Evolutionary conservation across 2,113 vertebrate genomes (phyloP), one percentile per base, ranked within the genome.

Genomic region (Beaufortia kweichowensis): DNA sequence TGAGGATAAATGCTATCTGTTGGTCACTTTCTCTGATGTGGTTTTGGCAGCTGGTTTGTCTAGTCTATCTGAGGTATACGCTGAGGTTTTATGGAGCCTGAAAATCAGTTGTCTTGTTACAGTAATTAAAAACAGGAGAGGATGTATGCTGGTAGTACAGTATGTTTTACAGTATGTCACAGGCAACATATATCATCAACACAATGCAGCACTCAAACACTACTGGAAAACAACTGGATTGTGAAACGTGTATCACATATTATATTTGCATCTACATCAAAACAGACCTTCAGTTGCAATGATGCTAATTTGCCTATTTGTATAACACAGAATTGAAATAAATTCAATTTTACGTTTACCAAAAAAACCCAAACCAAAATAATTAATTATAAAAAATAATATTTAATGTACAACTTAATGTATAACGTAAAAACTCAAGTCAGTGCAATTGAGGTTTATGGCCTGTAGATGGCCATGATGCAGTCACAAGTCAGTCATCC

Each of bases 1-100:
- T 46, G 48, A 35, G 17, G 28, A 62, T n/a, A 24, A 8, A 15
- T 2, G 23, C 55, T 14, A 23, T 75, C 75, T 73, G 3, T 71
- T 80, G 72, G 71, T 75, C 75, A 66, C 73, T 72, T 56, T 46
- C 21, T 59, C 29, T 11, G 33, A 46, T 88, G 88, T 86, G 87
- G 88, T 88, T 84, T 88, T 78, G 55, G 82, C 69, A 50, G 76
- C 33, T 81, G 29, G 29, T 57, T 7, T 69, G 35, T 14, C 8
- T 46, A 5, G 19, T 23, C 57, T 39, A 78, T 76, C 12, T 82
- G 85, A 68, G 81, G 81, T 81, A 82, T 79, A 78, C 66, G 79
- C 83, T 79, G 81, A 76, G 81, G 81, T 82, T 79, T 64, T 65
- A 55, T 71, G 67, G 8, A 21, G 67, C 48, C 29, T 70, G 29